A percentile compares a stretch with the other conserved stretches of the same genome.
Conservation (phyloP, 2,113 vertebrate species). For the Gavialis gangeticus region DNA sequence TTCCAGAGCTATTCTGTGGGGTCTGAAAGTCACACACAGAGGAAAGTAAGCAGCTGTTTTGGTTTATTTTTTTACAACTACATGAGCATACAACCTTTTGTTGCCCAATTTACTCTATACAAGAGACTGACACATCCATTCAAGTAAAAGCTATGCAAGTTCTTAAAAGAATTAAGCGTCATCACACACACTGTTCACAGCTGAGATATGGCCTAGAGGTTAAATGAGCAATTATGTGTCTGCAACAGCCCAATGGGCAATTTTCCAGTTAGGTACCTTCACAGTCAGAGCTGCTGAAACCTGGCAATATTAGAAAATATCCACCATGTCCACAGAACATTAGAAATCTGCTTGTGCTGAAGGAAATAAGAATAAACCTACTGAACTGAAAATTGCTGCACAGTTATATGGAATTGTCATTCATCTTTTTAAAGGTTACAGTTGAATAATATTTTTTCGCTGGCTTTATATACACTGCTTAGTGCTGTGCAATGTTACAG, state of each 20-base stretch:
- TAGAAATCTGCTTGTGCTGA: neutral
- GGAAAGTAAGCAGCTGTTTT: too few species aligned
- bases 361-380: neutral
- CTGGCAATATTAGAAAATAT: constrained; percentile 7
- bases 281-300: neutral
- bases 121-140: neutral
- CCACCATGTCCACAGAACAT: neutral
- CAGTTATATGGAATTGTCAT: neutral
- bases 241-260: constrained; percentile 29
- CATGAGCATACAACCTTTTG: neutral
- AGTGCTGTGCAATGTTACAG: neutral
- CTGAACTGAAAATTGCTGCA: neutral
- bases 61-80: too few species aligned
- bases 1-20: neutral
- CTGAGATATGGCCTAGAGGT: constrained; percentile 26
- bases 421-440: neutral
- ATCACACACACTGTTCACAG: constrained; percentile 37
- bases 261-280: constrained; percentile 49
- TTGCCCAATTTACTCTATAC: neutral
- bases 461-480: neutral
- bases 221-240: constrained; percentile 36
- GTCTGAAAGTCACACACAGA: neutral
- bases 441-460: neutral
- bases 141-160: neutral
- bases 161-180: constrained; percentile 45